Base-by-base conservation (phyloP, 2,888 invertebrate genomes). In the Agrochola lychnidis region DNA sequence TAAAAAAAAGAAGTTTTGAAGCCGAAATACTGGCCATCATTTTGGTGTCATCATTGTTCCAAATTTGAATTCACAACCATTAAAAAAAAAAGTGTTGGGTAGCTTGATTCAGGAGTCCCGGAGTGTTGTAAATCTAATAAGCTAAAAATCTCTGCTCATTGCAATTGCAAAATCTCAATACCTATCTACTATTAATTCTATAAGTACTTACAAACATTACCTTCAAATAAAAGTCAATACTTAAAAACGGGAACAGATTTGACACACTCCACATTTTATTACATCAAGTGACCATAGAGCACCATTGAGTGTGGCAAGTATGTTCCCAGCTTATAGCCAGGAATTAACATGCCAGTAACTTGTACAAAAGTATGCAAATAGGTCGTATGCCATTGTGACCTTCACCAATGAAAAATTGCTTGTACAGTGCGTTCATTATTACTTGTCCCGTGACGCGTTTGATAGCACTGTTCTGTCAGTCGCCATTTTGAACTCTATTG, bases 151-250 rank as follows among this genome's bases (percentile, higher is more conserved):
- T 76, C 56, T 57, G 72, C 48, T 51, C 76, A n/a, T n/a, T 56
- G 12, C 68, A 76, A 76, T 79, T 82, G 76, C 40, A 83, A 73
- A 83, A 76, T 83, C 36, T 79, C 70, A 79, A 71, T 73, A 73
- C 80, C 83, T 83, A 83, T 73, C 83, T 83, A 83, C 48, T 61
- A 56, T 74, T 72, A 70, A 72, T 70, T 82, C 48, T 67, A 75
- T 79, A 79, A 42, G 68, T 56, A 68, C 36, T 56, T 68, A 56
- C 56, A 68, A 82, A 63, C 59, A 51, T 69, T 63, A 63, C 70
- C 57, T 75, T 72, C 36, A 62, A 66, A 78, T 72, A 71, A 75
- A 78, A 81, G 78, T 81, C 66, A 68, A 80, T 74, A 25, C n/a
- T 51, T 30, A 72, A 73, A 73, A 57, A 16, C 14, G 0, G 36